Base-by-base conservation (phyloP, 2,888 invertebrate genomes). In the Andrena trimmerana region DNA sequence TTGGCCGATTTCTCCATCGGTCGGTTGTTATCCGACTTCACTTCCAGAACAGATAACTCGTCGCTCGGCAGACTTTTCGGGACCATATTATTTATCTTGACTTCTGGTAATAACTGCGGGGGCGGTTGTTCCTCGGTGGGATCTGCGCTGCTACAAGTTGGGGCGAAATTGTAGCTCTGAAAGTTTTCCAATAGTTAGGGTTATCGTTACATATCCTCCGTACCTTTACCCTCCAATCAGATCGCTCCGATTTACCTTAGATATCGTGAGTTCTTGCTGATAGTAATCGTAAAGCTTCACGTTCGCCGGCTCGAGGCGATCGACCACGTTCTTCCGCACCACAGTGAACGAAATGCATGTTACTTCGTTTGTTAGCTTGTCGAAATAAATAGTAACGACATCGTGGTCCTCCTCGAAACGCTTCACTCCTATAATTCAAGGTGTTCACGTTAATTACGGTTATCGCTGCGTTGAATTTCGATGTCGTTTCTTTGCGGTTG, bases 281-380 rank as follows among this genome's bases (percentile, higher is more conserved):
- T 97, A 97, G 88, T 97, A 97, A 93, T 97, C 96, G 67, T 95
- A 95, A 0, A 97, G 91, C 77, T 95, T 95, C 2, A 95, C 95
- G 81, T 95, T 94, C 0, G 96, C 96, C 0, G 96, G 95, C 29
- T 94, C 93, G 8, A 94, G 93, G 68, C 93, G 92, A 81, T 95
- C 95, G 2, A 95, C 94, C 13, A 94, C 86, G 36, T 93, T 92
- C 82, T 95, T 94, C 80, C 95, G 94, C 52, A 93, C 94, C 13
- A 95, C 94, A 48, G 93, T 93, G 86, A 95, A 95, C 1, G 94
- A 93, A 27, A 95, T 91, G 81, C 95, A 95, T 0, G 94, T 93
- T 78, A 94, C 93, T 66, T 94, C 93, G 8, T 93, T 92, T 6
- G 94, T 94, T 6, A 95, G 86, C 85, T 95, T 95, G 42, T 95